Conservation (phyloP, 2,888 invertebrate genomes). For the Tiphia femorata region DNA sequence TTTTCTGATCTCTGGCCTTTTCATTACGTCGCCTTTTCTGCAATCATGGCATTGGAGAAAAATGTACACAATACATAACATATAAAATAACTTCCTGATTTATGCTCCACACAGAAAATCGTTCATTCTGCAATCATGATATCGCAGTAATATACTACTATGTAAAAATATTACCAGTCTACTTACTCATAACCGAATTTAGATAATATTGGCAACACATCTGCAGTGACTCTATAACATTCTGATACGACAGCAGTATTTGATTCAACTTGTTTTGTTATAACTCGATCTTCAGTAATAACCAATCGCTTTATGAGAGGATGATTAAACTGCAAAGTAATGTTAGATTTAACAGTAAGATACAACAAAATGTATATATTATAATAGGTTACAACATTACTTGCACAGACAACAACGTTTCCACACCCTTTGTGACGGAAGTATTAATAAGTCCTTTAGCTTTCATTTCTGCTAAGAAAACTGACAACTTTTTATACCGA, state of each 20-base stretch:
- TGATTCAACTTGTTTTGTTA: constrained; percentile 48
- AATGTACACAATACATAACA: constrained; percentile 34
- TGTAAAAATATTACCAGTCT: not conserved
- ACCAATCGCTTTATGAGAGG: constrained; percentile 70
- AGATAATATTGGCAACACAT: constrained; percentile 75
- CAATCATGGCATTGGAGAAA: constrained; percentile 47
- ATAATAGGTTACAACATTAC: not conserved
- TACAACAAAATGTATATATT: not conserved
- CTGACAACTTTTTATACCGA: constrained; percentile 88
- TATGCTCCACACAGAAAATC: constrained; percentile 37
- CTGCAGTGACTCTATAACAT: constrained; percentile 78
- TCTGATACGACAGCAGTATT: constrained; percentile 75
- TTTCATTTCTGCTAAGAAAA: constrained; percentile 84
- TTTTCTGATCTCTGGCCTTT: constrained; percentile 76
- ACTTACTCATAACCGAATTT: constrained; percentile 72
- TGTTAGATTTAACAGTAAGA: not conserved
- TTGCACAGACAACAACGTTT: constrained; percentile 77
- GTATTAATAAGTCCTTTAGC: constrained; percentile 60
- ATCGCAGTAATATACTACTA: constrained; percentile 16
- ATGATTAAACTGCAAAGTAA: constrained; percentile 69
- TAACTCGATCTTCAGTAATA: constrained; percentile 60
- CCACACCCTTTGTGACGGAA: constrained; percentile 80
- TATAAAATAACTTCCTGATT: constrained; percentile 37
- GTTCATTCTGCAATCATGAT: constrained; percentile 27
- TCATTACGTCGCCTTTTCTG: constrained; percentile 76